These are phyloP conservation scores for Panopea generosa DNA, from an alignment of 2,888 invertebrate genomes.

Conservation along the genomic window DNA sequence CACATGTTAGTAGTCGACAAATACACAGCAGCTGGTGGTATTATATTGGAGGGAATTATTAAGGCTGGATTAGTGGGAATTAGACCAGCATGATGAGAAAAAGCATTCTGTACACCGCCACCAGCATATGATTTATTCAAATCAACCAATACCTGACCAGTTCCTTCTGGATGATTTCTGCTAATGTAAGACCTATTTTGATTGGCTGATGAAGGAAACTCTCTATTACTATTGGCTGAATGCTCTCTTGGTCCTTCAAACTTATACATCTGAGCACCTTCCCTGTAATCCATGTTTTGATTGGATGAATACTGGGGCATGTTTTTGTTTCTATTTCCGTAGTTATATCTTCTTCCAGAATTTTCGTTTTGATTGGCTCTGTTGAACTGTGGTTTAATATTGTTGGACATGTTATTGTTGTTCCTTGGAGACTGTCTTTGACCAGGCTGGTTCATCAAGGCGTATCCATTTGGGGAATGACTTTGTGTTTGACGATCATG, in stretches of 20 bases:
- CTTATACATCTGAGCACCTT: neutral
- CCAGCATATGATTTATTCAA: neutral
- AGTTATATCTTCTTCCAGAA: constrained; percentile 11
- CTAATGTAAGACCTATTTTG: constrained; percentile 14
- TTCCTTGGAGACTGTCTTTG: constrained; percentile 12
- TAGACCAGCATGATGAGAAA: constrained; percentile 12
- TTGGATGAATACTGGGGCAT: constrained; percentile 1
- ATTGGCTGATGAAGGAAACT: constrained; percentile 25
- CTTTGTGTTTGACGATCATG: constrained; percentile 22
- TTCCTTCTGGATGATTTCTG: constrained; percentile 16
- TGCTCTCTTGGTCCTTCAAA: constrained; percentile 12
- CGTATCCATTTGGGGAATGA: constrained; percentile 19
- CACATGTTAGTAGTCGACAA: neutral
- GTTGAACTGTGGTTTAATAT: constrained; percentile 19
- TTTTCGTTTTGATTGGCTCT: constrained; percentile 44
- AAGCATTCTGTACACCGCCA: constrained; percentile 8
- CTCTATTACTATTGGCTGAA: constrained; percentile 34
- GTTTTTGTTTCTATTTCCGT: constrained; percentile 2
- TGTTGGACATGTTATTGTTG: constrained; percentile 1
- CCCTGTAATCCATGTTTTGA: constrained; percentile 8
- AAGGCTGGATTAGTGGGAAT: constrained; percentile 13
- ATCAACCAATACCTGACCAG: constrained; percentile 14
- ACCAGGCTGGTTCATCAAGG: constrained; percentile 1
- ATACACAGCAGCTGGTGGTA: neutral
- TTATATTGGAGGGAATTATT: constrained; percentile 2